phyloP scores from a whole-genome alignment of 2,888 invertebrate genomes.

The Agriotes lineatus region DNA sequence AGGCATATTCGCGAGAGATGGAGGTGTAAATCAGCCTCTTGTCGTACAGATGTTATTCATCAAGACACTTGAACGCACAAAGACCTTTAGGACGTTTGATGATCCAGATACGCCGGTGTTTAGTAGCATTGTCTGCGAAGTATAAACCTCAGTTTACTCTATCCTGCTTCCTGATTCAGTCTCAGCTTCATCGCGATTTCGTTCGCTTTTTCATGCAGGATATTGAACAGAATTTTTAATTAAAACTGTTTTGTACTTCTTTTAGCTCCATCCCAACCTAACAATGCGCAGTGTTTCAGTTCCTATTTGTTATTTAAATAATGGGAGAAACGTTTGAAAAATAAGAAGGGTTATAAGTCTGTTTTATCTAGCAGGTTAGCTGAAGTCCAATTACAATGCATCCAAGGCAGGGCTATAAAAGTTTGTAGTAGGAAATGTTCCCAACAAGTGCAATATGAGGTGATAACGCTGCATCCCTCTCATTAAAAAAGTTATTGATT shows the following conservation, averaged over 20 bases:
- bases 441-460: slow-evolving; percentile 18
- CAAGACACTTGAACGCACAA: slow-evolving; percentile 50
- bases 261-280: not conserved
- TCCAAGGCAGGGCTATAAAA: not conserved
- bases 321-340: not conserved
- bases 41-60: slow-evolving; percentile 47
- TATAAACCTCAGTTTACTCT: slow-evolving; percentile 37
- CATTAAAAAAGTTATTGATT: slow-evolving; percentile 53
- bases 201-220: slow-evolving; percentile 21
- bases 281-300: not conserved
- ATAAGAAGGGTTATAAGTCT: not conserved
- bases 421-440: no score
- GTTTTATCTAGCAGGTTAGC: no score
- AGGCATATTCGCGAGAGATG: slow-evolving; percentile 6
- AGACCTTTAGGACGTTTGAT: slow-evolving; percentile 51
- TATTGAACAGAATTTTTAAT: slow-evolving; percentile 32
- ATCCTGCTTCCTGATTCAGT: slow-evolving; percentile 33
- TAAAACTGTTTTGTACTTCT: slow-evolving; percentile 32
- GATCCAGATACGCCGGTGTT: slow-evolving; percentile 52
- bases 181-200: slow-evolving; percentile 8
- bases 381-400: no score
- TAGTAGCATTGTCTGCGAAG: slow-evolving; percentile 50
- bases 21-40: slow-evolving; percentile 47
- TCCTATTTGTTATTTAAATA: slow-evolving; percentile 4
- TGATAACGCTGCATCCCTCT: slow-evolving; percentile 46